Base-by-base conservation (phyloP, 2,888 invertebrate species). In the Tetragnatha montana region DNA sequence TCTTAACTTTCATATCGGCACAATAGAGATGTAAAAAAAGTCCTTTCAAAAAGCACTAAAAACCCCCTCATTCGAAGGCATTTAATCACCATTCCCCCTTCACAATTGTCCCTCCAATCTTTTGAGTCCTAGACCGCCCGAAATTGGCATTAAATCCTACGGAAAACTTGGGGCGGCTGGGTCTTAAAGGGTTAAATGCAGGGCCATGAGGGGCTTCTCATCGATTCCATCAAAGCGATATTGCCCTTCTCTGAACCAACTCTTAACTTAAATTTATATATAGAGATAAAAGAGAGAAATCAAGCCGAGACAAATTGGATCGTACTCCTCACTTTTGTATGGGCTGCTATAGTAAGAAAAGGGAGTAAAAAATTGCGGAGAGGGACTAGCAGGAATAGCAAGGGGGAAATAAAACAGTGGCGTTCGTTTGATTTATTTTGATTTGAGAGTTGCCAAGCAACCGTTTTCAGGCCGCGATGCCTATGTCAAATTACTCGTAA, bases 381-480 rank as follows among this genome's bases (percentile, higher is more conserved):
- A 19, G 19, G 68, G 35, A 80, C 68, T 68, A 35, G n/a, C n/a
- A n/a, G 75, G 68, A 76, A 76, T 84, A 84, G 76, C 83, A n/a
- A 69, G 21, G 83, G 73, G 83, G 73, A 73, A 80, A 80, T 86
- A 79, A 86, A 86, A 73, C 60, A 80, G 70, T 73, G 71, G 80
- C 47, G 51, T 47, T 78, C 86, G 80, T 86, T 86, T 86, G 86
- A 86, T 86, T 86, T 80, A 86, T 80, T 86, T 86, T 86, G 86
- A 86, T 86, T 86, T 86, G 79, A 69, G 69, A 73, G 86, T 86
- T 86, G 86, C 86, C 86, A 79, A 80, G 86, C 86, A 86, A 86
- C 86, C 80, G 68, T 60, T 70, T 60, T 60, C 71, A 35, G 47
- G 70, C 85, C 78, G 70, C 86, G 71, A 86, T 86, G 78, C 60